Evolutionary conservation across 2,113 vertebrate species (phyloP).

Genomic region (Oenanthe oenanthe): DNA sequence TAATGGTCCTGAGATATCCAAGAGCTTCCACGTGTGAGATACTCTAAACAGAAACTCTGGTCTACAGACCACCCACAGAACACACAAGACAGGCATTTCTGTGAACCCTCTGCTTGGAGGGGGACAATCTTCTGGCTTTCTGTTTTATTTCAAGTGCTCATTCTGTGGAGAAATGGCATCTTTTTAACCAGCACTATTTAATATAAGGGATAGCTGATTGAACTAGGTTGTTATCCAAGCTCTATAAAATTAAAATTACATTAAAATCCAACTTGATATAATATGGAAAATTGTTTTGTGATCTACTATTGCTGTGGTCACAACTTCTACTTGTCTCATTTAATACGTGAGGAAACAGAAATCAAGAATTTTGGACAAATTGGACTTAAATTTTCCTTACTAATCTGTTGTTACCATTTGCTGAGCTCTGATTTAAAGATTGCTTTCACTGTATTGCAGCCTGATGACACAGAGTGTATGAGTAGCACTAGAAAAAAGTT

Average conservation of each 20-base stretch:
- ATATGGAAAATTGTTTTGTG: neutral
- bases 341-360: neutral
- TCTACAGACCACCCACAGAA: neutral
- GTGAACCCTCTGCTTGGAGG: neutral
- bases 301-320: neutral
- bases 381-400: neutral
- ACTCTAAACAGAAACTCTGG: neutral
- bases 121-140: neutral
- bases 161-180: neutral
- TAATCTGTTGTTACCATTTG: neutral
- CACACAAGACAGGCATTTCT: neutral
- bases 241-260: neutral
- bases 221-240: neutral
- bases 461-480: neutral
- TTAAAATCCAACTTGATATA: neutral
- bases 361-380: neutral
- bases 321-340: neutral
- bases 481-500: neutral
- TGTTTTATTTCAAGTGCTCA: neutral
- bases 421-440: neutral
- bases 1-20: slow-evolving; percentile 10
- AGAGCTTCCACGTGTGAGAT: slow-evolving; percentile 69
- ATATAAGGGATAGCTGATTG: neutral
- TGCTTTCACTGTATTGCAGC: neutral
- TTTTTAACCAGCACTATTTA: neutral